These are phyloP conservation scores for Ardeotis arabs DNA, from an alignment of 2,113 vertebrate genomes.

Conservation along the genomic window DNA sequence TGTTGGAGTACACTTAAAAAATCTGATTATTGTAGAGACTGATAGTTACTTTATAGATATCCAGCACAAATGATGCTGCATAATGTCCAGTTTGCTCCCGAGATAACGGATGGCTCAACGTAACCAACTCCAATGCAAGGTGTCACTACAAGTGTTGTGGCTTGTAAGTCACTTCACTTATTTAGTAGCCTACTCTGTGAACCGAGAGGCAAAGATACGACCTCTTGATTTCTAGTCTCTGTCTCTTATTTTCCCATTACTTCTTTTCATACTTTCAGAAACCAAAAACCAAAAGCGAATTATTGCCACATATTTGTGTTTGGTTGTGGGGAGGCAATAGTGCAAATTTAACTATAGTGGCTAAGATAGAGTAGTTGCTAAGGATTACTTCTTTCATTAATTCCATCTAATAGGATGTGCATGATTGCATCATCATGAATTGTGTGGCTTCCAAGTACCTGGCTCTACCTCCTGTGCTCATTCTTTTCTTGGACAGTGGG, in stretches of 20 bases:
- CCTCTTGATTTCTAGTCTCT: background rate
- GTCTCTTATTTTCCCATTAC: background rate
- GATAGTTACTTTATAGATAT: background rate
- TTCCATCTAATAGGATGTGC: background rate
- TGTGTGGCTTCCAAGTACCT: background rate
- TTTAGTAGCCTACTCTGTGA: background rate
- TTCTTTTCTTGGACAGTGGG: background rate
- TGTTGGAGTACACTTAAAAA: background rate
- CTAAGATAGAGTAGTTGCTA: background rate
- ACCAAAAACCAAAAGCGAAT: background rate
- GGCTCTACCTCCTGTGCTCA: background rate
- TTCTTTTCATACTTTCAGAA: background rate
- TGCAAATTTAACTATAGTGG: background rate
- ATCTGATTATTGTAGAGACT: background rate
- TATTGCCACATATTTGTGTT: background rate
- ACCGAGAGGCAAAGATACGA: background rate
- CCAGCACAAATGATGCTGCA: background rate
- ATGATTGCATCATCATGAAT: background rate
- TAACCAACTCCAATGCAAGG: background rate
- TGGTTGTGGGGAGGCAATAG: background rate
- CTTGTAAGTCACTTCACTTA: background rate
- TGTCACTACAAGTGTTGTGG: background rate
- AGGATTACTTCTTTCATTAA: background rate
- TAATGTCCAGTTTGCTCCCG: slow-evolving; percentile 22
- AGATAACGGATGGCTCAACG: background rate